Conservation (phyloP, 2,888 invertebrate genomes). For the Andrena fulva region DNA sequence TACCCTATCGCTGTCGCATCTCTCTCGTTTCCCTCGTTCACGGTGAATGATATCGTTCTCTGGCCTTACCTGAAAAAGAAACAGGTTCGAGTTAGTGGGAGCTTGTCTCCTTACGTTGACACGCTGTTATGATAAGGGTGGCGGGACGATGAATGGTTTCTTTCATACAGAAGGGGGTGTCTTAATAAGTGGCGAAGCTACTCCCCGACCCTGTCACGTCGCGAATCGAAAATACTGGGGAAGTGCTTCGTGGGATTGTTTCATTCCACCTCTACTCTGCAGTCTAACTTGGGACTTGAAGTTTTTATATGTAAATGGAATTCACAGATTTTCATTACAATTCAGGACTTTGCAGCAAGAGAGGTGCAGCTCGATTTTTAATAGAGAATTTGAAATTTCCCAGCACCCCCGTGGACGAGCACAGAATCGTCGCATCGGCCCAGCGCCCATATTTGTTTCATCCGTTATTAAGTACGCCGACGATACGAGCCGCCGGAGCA, state of each 20-base stretch:
- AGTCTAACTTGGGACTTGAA: no score
- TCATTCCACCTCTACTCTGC: no score
- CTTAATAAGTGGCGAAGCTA: no score
- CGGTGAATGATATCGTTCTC: conserved; percentile 8
- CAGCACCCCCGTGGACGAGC: neutral
- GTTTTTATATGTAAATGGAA: no score
- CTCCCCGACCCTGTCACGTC: no score
- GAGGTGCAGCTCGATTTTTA: no score
- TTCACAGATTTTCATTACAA: no score
- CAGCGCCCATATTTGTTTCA: conserved; percentile 17
- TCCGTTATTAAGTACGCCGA: conserved; percentile 22
- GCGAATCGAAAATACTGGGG: no score
- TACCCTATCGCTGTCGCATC: conserved; percentile 36
- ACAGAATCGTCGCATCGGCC: neutral
- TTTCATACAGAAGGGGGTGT: neutral
- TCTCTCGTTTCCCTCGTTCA: conserved; percentile 10
- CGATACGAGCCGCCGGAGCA: neutral
- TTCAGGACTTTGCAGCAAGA: no score
- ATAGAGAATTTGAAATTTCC: conserved; percentile 21
- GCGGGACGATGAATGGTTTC: neutral
- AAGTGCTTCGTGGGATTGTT: no score
- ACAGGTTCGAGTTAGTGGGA: neutral
- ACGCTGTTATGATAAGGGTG: neutral
- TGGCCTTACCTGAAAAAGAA: conserved; percentile 54
- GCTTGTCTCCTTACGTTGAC: neutral